A percentile compares a stretch with the other conserved stretches of the same genome.
Conservation (phyloP, 1,140 invertebrate species). For the Ruditapes philippinarum region DNA sequence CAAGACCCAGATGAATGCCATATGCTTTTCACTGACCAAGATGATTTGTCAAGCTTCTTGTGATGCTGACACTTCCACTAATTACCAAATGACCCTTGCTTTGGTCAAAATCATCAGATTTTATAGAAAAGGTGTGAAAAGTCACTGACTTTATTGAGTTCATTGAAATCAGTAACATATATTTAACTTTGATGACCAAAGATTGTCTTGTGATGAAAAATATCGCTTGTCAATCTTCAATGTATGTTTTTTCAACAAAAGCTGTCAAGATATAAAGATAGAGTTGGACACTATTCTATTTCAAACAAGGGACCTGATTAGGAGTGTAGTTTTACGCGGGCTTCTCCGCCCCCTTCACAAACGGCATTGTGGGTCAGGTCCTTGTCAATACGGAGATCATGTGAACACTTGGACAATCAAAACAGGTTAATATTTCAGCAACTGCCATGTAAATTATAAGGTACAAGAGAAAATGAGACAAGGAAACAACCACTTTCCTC, state of each 20-base stretch:
- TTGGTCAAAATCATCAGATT: constrained; percentile 20
- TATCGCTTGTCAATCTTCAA: constrained; percentile 2
- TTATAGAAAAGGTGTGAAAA: constrained; percentile 44
- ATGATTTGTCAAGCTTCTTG: constrained; percentile 59
- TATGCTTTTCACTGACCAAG: constrained; percentile 55
- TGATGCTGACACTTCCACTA: constrained; percentile 21
- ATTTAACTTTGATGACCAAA: constrained; percentile 33
- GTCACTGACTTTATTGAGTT: constrained; percentile 43
- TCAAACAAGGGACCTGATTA: constrained; percentile 22
- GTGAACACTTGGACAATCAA: neutral
- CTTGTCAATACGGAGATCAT: neutral
- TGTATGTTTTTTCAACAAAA: constrained; percentile 33
- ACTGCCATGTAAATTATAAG: neutral
- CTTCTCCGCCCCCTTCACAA: neutral
- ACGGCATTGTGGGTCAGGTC: neutral
- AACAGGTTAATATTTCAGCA: constrained; percentile 26
- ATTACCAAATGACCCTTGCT: constrained; percentile 16
- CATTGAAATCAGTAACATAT: constrained; percentile 43
- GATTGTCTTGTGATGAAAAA: constrained; percentile 20
- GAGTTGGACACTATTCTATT: constrained; percentile 18
- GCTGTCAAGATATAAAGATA: neutral
- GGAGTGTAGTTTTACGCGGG: neutral
- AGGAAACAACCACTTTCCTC: neutral
- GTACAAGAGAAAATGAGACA: neutral
- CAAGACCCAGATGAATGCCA: constrained; percentile 50